Evolutionary conservation across 1,140 invertebrate genomes (phyloP), one percentile per base, ranked within the genome.

Genomic region (Goniozus legneri): DNA sequence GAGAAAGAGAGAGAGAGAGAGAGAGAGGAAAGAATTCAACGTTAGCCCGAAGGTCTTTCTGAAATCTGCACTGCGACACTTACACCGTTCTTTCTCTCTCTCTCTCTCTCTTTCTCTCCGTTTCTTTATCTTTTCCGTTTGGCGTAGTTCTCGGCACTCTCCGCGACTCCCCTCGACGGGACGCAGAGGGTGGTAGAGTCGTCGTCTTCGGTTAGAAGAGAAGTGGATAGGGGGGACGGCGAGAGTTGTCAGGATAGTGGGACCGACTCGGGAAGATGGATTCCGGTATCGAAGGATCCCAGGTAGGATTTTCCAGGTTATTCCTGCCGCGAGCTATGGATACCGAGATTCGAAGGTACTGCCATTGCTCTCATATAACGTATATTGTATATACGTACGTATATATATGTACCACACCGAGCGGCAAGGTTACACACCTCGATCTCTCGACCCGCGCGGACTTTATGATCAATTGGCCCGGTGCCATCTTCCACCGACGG

Each of bases 51-150:
- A 50, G 42, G 8, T 51, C 40, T 58, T 39, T 31, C 21, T 40
- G 50, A 44, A 50, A 56, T 56, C 56, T 60, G 56, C 56, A 60
- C 43, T 56, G 57, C 56, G 58, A 56, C 58, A 47, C 47, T 60
- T 60, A 53, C 30, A 20, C 32, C 49, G 21, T 38, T 60, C 34
- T 46, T 36, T 36, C 14, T 47, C 34, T 33, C 6, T 45, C 35
- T 35, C n/a, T n/a, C 49, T 43, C 15, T 37, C 12, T 43, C 24
- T 20, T 32, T 55, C 42, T 43, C 30, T 30, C 38, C 4, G 24
- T 10, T 4, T 10, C 10, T 27, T 4, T 4, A 27, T 6, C 24
- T 10, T 10, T 27, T 27, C 24, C 4, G 24, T 10, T 10, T n/a
- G n/a, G n/a, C n/a, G n/a, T n/a, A n/a, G n/a, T n/a, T n/a, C n/a